Evolutionary conservation across 2,113 vertebrate species (phyloP), one percentile per base, ranked within the genome.

Genomic region (Pyrgilauda ruficollis): DNA sequence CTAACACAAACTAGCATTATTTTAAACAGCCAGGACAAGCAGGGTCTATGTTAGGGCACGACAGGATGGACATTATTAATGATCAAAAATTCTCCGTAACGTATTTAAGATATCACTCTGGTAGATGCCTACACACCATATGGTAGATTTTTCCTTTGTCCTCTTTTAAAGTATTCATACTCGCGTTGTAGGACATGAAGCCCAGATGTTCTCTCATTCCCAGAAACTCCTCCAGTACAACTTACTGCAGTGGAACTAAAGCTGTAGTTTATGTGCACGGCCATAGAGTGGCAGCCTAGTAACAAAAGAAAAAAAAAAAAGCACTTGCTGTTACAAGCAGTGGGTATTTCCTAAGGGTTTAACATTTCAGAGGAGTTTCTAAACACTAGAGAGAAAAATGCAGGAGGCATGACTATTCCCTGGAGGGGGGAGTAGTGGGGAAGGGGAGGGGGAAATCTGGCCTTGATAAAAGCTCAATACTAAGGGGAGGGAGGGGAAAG

Each of bases 201-300:
- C 27, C 39, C 67, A 70, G 43, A 56, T 59, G 28, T 26, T 83
- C 35, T 56, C 14, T 26, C 33, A 30, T 52, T 89, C 56, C 39
- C 73, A 85, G 39, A 28, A 85, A 44, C 19, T 37, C 62, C 22
- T 37, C 15, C 59, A 50, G 13, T 27, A 10, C 6, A 46, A 46
- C 39, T 75, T 66, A 20, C 21, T 81, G 64, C 47, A 47, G 9
- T 11, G 15, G 21, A 91, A 62, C 30, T 56, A 41, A 70, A 79
- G 20, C 22, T 92, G 87, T 43, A 94, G 66, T 97, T 96, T 37
- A 47, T 15, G 44, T 18, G 39, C 59, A 58, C 2, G 44, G 77
- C 95, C 94, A 95, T 84, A 68, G 30, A 89, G 89, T 0, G 93
- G 96, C 96, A 97, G 94, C 90, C 82, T 91, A 90, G 87, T 31